Percentiles rank a stretch among this genome's conserved stretches.
Conservation (phyloP, 2,797 vertebrate genomes). For the Leptoclinus maculatus region DNA sequence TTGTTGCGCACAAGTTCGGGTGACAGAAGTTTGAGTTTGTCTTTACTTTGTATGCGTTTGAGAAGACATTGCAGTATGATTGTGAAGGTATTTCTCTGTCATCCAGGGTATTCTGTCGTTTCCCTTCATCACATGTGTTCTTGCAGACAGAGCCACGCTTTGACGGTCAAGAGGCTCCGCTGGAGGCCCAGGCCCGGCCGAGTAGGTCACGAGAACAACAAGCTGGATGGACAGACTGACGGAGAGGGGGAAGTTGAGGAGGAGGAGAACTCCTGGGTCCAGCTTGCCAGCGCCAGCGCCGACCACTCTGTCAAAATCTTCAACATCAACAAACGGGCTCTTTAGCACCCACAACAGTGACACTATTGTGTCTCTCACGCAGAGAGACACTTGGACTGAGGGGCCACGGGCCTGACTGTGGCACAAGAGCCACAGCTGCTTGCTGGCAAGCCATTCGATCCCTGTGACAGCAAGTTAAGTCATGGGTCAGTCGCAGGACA, state of each 20-base stretch:
- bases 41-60: not conserved
- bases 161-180: slow-evolving; percentile 90
- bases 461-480: slow-evolving; percentile 67
- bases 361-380: slow-evolving; percentile 62
- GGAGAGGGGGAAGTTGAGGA: slow-evolving; percentile 57
- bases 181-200: slow-evolving; percentile 89
- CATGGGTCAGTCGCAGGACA: slow-evolving; percentile 69
- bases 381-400: slow-evolving; percentile 59
- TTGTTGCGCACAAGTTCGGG: too few relatives aligned
- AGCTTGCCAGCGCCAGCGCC: slow-evolving; percentile 92
- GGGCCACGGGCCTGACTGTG: slow-evolving; percentile 57
- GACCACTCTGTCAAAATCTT: slow-evolving; percentile 96
- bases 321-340: slow-evolving; percentile 86
- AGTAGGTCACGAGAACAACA: slow-evolving; percentile 58
- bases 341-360: slow-evolving; percentile 81
- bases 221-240: slow-evolving; percentile 61
- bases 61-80: not conserved
- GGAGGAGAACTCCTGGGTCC: slow-evolving; percentile 85
- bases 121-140: slow-evolving; percentile 68
- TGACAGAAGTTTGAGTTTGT: not conserved
- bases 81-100: not conserved
- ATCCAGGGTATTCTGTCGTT: slow-evolving; percentile 26
- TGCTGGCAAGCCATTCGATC: slow-evolving; percentile 58
- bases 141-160: slow-evolving; percentile 91
- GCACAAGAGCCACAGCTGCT: slow-evolving; percentile 70